Conservation (phyloP, 1,140 invertebrate species). For the Drosophila sp. region DNA sequence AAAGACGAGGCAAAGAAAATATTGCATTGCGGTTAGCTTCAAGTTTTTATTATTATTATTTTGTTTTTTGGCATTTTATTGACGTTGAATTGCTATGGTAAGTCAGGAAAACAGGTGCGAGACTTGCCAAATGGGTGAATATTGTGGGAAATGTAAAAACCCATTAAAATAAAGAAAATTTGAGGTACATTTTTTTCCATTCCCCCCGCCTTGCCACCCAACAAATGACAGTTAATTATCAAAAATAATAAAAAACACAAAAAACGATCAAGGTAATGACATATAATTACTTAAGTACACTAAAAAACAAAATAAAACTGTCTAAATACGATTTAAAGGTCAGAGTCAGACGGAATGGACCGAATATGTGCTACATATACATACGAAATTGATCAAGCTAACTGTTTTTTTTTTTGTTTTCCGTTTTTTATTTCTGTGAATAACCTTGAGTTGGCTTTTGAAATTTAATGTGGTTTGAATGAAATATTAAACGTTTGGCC, state of each 20-base stretch:
- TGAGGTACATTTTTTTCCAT: slow-evolving; percentile 13
- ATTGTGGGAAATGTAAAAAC: slow-evolving; percentile 15
- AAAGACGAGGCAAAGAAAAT: background rate
- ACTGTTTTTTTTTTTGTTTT: slow-evolving; percentile 1
- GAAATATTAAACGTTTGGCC: slow-evolving; percentile 31
- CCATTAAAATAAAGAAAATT: slow-evolving; percentile 34
- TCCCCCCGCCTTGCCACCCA: background rate
- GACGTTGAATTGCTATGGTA: background rate
- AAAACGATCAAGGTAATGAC: slow-evolving; percentile 70
- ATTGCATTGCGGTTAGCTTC: slow-evolving; percentile 1
- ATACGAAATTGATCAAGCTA: background rate
- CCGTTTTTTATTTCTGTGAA: slow-evolving; percentile 24
- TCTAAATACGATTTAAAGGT: slow-evolving; percentile 70
- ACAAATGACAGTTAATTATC: slow-evolving; percentile 69
- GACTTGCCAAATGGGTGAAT: background rate
- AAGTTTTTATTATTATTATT: background rate
- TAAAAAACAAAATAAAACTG: slow-evolving; percentile 32
- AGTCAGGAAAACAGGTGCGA: slow-evolving; percentile 3
- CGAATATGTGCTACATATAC: slow-evolving; percentile 19
- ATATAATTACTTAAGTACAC: slow-evolving; percentile 51
- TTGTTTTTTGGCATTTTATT: background rate
- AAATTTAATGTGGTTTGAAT: slow-evolving; percentile 24
- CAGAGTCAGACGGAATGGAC: slow-evolving; percentile 45
- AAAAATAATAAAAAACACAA: slow-evolving; percentile 24
- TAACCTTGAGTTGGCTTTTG: slow-evolving; percentile 39